Conservation (phyloP, 2,888 invertebrate genomes). For the Autographa gamma region DNA sequence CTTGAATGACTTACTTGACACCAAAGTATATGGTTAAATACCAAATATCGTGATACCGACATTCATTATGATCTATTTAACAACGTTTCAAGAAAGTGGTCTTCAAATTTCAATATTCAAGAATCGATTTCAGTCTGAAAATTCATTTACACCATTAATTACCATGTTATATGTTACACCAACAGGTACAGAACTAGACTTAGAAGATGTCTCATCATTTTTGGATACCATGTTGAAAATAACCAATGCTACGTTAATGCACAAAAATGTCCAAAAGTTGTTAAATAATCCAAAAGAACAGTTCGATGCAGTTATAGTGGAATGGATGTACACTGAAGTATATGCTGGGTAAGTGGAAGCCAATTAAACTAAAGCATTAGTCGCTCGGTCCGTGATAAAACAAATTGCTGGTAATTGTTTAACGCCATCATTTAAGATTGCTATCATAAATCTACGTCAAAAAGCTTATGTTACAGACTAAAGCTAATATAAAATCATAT, state of each 20-base stretch:
- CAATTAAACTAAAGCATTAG: background rate
- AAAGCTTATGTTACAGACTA: background rate
- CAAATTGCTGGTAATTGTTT: background rate
- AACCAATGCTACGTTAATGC: constrained; percentile 10
- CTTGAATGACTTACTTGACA: background rate
- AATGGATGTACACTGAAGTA: constrained; percentile 66
- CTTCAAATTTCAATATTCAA: background rate
- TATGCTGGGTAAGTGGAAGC: constrained; percentile 54
- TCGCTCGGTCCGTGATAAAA: background rate
- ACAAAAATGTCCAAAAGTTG: constrained; percentile 13
- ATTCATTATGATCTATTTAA: background rate
- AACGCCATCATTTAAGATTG: background rate
- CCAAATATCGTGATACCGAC: background rate
- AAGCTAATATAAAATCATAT: background rate
- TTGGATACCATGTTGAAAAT: constrained; percentile 5
- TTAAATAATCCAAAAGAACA: constrained; percentile 1
- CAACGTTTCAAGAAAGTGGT: background rate
- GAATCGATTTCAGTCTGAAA: background rate
- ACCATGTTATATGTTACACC: no score
- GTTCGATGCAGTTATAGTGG: constrained; percentile 55
- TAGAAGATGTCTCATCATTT: background rate
- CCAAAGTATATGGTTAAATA: background rate
- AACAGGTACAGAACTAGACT: background rate
- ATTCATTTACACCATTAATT: background rate
- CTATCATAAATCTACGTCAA: background rate